Evolutionary conservation across 2,113 vertebrate genomes (phyloP), one percentile per base, ranked within the genome.

Genomic region (Phrynosoma platyrhinos): DNA sequence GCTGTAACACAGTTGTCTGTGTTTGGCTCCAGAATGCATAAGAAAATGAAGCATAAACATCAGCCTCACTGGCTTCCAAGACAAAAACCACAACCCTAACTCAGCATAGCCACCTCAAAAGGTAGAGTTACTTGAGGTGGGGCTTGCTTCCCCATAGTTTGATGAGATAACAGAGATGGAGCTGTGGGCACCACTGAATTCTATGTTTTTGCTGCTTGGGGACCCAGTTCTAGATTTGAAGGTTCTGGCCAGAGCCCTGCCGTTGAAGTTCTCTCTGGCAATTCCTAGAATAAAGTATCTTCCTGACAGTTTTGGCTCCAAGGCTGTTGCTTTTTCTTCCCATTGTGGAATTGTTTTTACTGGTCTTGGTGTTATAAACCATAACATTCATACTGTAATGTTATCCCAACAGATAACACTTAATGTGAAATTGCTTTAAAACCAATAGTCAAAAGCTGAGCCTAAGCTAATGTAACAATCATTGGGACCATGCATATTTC

Each of bases 221-320:
- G 27, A 0, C 14, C 81, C 83, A n/a, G 85, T 69, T 82, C 58
- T 85, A 68, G 79, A 2, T 0, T 32, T 4, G 68, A 77, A 85
- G 85, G 82, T 71, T 83, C 9, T 0, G 14, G 76, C 55, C 64
- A 55, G 62, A 68, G 74, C 20, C 47, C n/a, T 78, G 47, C 77
- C 78, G 52, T 55, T 16, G 75, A 53, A 0, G 23, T 58, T 62
- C 69, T 74, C 16, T 88, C 87, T 36, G 18, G 76, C 76, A 2
- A 7, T 69, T 87, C 88, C 92, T 93, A 91, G 92, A 95, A 95
- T 96, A 96, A 95, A 96, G 47, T 62, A 13, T 0, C 8, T 36
- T 72, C 86, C 87, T 84, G 68, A 32, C 32, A 78, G 47, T 42
- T 5, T n/a, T 0, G 1, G 68, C 1, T 23, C 84, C 25, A 76